Evolutionary conservation across 2,797 vertebrate species (phyloP), one percentile per base, ranked within the genome.

Genomic region (Esox lucius): DNA sequence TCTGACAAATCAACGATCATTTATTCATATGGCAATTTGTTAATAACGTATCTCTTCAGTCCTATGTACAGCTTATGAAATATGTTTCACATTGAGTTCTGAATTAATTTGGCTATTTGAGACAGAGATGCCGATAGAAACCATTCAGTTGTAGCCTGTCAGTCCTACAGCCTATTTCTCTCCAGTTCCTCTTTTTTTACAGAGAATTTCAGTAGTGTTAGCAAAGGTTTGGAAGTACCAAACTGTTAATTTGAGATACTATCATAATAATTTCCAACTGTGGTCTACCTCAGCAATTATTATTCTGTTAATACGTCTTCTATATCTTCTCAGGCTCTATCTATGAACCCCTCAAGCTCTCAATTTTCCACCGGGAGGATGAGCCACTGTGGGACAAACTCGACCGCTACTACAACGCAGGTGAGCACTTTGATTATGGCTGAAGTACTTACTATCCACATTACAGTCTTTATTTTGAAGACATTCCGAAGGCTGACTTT

Each of bases 311-410:
- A 33, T 17, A 17, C n/a, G 2, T 46, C 49, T 73, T 11, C 46
- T 74, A 71, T 79, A 28, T 84, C 22, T 82, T 79, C 84, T 72
- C 88, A 99, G 97, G 94, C 56, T 99, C 98, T 76, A 96, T 99
- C 83, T 99, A 99, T 92, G 98, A 99, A 91, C 97, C 98, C 33
- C 92, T 98, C 73, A 96, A 97, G 89, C 94, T 96, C 81, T 96
- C 95, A 82, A 87, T 88, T 75, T 94, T 98, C 83, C 95, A 91
- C 61, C 94, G 86, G 33, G 95, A 96, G 26, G 93, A 93, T 75
- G 95, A 95, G 86, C 96, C 94, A 22, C 79, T 97, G 0, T 98
- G 97, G 97, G 95, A 98, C 83, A 98, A 97, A 83, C 88, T 99
- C 87, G 96, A 99, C 85, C 93, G 91, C 83, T 95, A 95, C 87